Base-by-base conservation (phyloP, 2,113 vertebrate genomes). In the Cryptomyrus ogoouensis region DNA sequence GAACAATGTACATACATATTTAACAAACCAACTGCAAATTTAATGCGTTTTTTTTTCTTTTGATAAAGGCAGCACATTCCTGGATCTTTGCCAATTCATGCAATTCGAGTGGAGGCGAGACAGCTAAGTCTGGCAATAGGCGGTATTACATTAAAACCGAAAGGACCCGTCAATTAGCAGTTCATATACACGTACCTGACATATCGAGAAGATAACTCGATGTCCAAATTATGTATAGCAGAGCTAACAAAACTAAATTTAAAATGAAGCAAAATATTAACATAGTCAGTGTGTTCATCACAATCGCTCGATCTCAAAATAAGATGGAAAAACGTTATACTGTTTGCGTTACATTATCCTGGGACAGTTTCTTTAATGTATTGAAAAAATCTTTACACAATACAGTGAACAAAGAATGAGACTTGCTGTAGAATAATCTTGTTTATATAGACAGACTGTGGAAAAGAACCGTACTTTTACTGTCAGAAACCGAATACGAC, bases 11-110 rank as follows among this genome's bases (percentile, higher is more conserved):
- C 83, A 84, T 84, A 27, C 39, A 84, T 46, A 47, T 84, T 84
- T 84, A 24, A 84, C 83, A 84, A 84, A 84, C 44, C 42, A 44
- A n/a, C 2, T 84, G 83, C 83, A 84, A 84, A 84, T 84, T 84
- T 84, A 44, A 84, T 46, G 83, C 42, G 83, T 84, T 44, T 47
- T 46, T 77, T 66, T 31, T 46, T 46, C 83, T 5, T 44, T 84
- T 84, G 24, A 84, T 84, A 47, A 84, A 47, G 35, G 83, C 19
- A 84, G 17, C 83, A 47, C 83, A 47, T 44, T 44, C 44, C 44
- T n/a, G 83, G 83, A n/a, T 44, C 80, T 39, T 24, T 47, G 31
- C 87, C 70, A 70, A 31, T 42, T 50, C 7, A 15, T 88, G 53
- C 53, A 83, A 17, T 49, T 47, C 7, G 27, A 35, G 21, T n/a